Base-by-base conservation (phyloP, 2,888 invertebrate species). In the Aporophyla lueneburgensis region DNA sequence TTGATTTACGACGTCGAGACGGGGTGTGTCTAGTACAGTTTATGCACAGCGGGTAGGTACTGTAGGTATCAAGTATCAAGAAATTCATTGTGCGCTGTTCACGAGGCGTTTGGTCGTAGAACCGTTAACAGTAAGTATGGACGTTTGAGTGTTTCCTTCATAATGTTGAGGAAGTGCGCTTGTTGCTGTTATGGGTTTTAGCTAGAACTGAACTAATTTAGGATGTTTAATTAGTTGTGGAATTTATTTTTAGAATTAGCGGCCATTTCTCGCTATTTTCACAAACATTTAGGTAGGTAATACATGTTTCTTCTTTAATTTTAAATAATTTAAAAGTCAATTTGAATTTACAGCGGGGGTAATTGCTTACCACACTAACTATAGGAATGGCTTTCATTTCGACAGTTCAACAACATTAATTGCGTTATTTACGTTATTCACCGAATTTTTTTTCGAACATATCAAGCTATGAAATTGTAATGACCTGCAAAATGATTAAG, bases 71-170 rank as follows among this genome's bases (percentile, higher is more conserved):
- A 75, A 43, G 65, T 68, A 79, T 86, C 66, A 84, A 84, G 74
- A 76, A 71, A 77, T 66, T 74, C 81, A 81, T 76, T 83, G 82
- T 84, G 79, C 74, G 72, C 65, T 72, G 80, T 88, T 89, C 88
- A 87, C 86, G 88, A 83, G 87, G 89, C 88, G 88, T 89, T 86
- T 86, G 83, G 86, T 86, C 27, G 33, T 62, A 62, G 78, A 82
- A 75, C 80, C 74, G 81, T 90, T 85, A 89, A 87, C 85, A 53
- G 62, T 56, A 56, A 69, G 56, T 65, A 83, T 84, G 69, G 85
- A 72, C 78, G 80, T 84, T 72, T 71, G 56, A 74, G 71, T 74
- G 82, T 76, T 90, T 91, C 91, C 90, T 84, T 87, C 89, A 87
- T 87, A 88, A 87, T 74, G 61, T 67, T 63, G 81, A 81, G 89